Evolutionary conservation across 2,113 vertebrate genomes (phyloP).

Genomic region (Eretmochelys imbricata): DNA sequence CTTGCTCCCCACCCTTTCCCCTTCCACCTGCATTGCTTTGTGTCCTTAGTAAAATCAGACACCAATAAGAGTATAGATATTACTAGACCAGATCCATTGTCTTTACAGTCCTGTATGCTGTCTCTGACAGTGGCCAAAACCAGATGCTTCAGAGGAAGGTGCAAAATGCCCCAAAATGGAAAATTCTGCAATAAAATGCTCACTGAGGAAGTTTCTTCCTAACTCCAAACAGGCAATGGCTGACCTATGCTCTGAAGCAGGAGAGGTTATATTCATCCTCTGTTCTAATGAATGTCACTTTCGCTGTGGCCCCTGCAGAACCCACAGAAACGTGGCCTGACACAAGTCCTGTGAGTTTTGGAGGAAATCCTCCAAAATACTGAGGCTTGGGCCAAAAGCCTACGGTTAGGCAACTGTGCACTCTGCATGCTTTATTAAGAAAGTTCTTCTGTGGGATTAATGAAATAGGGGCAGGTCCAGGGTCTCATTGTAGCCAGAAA

Average conservation of each 20-base stretch:
- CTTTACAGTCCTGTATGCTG: neutral
- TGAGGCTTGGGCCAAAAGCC: accelerated
- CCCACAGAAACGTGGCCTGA: accelerated
- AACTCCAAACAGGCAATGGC: neutral
- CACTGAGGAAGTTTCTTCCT: neutral
- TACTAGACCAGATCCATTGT: neutral
- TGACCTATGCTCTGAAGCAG: neutral
- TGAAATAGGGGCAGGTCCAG: neutral
- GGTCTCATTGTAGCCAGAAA: accelerated
- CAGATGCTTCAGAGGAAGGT: neutral
- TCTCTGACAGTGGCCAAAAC: neutral
- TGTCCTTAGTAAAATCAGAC: neutral
- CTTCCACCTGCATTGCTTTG: neutral
- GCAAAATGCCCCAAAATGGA: neutral
- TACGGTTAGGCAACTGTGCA: accelerated
- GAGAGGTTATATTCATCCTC: accelerated
- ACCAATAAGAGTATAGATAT: neutral
- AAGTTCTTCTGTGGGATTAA: neutral
- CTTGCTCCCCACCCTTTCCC: neutral
- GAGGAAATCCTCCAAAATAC: neutral
- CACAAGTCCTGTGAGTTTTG: neutral
- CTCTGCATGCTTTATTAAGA: accelerated
- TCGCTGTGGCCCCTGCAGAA: neutral
- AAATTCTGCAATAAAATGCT: neutral
- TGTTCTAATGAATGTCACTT: neutral